These are phyloP conservation scores for Tridacna gigas DNA, from an alignment of 2,888 invertebrate species.

Conservation along the genomic window DNA sequence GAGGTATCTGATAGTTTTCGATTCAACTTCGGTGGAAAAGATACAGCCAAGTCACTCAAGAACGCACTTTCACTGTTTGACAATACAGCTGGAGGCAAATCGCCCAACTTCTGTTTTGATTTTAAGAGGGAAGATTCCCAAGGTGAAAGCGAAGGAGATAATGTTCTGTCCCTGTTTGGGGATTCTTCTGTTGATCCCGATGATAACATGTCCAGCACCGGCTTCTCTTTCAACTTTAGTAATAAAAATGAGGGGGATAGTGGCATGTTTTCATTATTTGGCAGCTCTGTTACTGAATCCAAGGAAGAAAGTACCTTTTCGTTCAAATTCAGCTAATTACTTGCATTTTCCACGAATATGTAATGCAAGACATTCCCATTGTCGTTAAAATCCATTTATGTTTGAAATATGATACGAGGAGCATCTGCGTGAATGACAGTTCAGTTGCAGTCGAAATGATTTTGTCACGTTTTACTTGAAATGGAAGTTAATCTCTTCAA, in stretches of 20 bases:
- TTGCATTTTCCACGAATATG: too few relatives aligned
- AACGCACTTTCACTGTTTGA: conserved; percentile 3
- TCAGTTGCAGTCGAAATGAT: too few relatives aligned
- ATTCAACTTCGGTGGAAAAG: background rate
- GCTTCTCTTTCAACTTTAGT: conserved; percentile 11
- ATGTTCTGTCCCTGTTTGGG: conserved; percentile 1
- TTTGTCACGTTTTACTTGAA: too few relatives aligned
- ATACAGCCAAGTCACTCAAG: background rate
- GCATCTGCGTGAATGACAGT: too few relatives aligned
- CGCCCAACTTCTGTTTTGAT: background rate
- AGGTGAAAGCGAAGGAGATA: background rate
- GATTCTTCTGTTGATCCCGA: background rate
- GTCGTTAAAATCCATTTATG: too few relatives aligned
- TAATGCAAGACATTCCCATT: too few relatives aligned
- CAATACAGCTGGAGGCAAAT: background rate
- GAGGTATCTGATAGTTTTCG: background rate
- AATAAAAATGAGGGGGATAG: background rate
- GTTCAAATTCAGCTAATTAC: background rate
- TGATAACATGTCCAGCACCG: background rate
- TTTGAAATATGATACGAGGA: too few relatives aligned
- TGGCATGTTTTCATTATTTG: background rate
- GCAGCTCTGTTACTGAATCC: background rate
- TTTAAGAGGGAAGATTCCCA: background rate
- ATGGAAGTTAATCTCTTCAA: too few relatives aligned
- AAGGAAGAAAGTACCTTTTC: background rate